Conservation (phyloP, 2,797 vertebrate species). For the Halcyon chelicuti region DNA sequence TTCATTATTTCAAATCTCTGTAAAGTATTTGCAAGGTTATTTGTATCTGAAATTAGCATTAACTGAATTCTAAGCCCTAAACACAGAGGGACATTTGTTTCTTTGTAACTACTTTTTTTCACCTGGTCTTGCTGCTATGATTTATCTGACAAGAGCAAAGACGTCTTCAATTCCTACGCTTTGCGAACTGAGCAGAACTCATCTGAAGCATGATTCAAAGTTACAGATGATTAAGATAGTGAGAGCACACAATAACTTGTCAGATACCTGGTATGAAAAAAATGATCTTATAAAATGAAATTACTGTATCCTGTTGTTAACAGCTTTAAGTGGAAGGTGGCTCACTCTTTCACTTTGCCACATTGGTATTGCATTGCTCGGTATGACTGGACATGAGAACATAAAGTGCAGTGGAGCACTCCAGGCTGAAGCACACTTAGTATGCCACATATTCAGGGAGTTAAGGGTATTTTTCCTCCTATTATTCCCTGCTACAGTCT, state of each 20-base stretch:
- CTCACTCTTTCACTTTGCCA: not conserved
- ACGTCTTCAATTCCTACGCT: not conserved
- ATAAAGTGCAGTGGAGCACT: not conserved
- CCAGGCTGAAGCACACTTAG: not conserved
- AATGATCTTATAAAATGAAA: not conserved
- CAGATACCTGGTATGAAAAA: not conserved
- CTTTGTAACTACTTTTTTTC: not conserved
- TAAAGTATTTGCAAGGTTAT: not conserved
- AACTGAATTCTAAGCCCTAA: not conserved
- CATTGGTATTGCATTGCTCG: not conserved
- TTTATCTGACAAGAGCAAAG: conserved; percentile 2
- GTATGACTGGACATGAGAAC: not conserved
- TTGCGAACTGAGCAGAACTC: conserved; percentile 1
- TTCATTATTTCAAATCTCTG: not conserved
- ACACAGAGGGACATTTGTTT: not conserved
- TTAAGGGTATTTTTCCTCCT: conserved; percentile 14
- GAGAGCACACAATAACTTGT: conserved; percentile 36
- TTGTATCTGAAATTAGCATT: not conserved
- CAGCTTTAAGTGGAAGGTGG: not conserved
- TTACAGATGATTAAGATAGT: conserved; percentile 53
- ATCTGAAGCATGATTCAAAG: conserved; percentile 48
- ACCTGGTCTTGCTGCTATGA: not conserved
- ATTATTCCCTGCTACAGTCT: not conserved
- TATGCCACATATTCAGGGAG: not conserved
- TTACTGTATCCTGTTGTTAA: conserved; percentile 6